Evolutionary conservation across 2,113 vertebrate genomes (phyloP).

Genomic region (Euleptes europaea): DNA sequence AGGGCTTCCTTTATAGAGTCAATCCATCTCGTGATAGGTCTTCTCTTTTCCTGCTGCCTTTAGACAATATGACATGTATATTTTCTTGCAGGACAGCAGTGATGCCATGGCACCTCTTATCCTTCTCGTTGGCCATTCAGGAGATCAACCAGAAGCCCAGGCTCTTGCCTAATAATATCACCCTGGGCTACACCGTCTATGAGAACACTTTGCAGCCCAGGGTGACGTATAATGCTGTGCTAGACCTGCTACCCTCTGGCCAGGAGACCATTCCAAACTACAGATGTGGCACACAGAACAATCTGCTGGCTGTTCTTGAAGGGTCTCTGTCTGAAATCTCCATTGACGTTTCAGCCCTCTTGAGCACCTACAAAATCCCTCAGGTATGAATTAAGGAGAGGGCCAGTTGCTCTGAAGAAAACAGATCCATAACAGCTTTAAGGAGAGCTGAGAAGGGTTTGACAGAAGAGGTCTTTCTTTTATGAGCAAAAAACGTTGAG

Average conservation of each 20-base stretch:
- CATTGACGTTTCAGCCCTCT: neutral
- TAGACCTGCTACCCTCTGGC: neutral
- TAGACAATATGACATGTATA: no score
- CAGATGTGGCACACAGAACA: neutral
- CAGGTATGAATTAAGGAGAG: neutral
- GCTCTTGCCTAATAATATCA: neutral
- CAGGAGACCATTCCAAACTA: neutral
- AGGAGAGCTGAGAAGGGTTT: no score
- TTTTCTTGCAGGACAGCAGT: neutral
- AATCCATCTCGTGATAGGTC: no score
- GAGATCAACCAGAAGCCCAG: neutral
- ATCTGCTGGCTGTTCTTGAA: neutral
- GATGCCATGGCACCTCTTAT: neutral
- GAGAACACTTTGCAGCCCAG: neutral
- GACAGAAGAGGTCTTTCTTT: no score
- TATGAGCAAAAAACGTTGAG: no score
- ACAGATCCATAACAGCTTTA: neutral
- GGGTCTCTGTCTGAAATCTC: neutral
- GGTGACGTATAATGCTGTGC: neutral
- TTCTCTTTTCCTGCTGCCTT: no score
- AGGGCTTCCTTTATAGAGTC: no score
- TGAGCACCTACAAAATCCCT: neutral
- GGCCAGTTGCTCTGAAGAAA: no score
- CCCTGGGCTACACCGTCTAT: no score
- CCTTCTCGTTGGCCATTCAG: neutral